phyloP scores from a whole-genome alignment of 2,888 invertebrate genomes.

The Torymus auratus region DNA sequence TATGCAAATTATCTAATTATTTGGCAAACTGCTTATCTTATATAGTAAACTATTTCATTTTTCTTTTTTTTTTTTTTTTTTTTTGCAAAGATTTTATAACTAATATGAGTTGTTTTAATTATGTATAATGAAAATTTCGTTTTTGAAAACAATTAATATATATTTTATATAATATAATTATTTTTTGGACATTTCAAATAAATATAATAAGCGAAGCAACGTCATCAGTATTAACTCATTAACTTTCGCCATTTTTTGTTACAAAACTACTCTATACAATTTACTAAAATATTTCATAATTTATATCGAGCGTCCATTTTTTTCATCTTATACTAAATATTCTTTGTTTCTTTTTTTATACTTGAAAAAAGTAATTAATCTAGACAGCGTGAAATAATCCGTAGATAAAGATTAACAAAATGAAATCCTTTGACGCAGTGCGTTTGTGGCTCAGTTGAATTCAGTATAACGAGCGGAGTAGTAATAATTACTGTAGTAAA shows the following conservation, averaged over 20 bases:
- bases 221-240: constrained; percentile 36
- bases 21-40: constrained; percentile 47
- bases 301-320: constrained; percentile 67
- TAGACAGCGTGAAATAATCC: constrained; percentile 61
- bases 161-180: constrained; percentile 46
- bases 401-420: constrained; percentile 67
- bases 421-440: constrained; percentile 69
- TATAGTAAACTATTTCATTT: constrained; percentile 35
- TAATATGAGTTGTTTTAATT: constrained; percentile 40
- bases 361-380: constrained; percentile 45
- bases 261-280: constrained; percentile 57
- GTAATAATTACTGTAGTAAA: constrained; percentile 60
- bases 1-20: constrained; percentile 52
- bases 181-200: constrained; percentile 52
- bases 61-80: background rate
- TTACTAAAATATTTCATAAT: constrained; percentile 67
- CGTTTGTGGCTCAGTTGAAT: constrained; percentile 66
- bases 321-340: constrained; percentile 67
- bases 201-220: constrained; percentile 55
- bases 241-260: constrained; percentile 52
- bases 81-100: constrained; percentile 18
- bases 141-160: constrained; percentile 56
- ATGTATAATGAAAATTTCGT: constrained; percentile 55
- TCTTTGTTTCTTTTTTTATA: constrained; percentile 59
- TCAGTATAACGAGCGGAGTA: constrained; percentile 63